Evolutionary conservation across 2,888 invertebrate species (phyloP).

Genomic region (Andrena camellia): DNA sequence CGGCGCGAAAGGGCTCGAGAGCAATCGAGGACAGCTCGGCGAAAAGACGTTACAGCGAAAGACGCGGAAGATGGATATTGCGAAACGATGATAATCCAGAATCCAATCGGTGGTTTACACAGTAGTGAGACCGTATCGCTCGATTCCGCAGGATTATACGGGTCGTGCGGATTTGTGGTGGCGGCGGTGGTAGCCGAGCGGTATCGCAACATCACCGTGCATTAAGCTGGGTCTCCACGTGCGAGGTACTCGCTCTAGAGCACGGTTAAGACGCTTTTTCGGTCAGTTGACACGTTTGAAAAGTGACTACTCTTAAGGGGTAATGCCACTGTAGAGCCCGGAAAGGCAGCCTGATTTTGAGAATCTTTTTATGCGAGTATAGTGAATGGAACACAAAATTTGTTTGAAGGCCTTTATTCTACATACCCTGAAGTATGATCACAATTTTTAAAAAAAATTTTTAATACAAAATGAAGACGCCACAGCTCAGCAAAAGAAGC

Average conservation of each 20-base stretch:
- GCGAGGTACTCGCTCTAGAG: not conserved
- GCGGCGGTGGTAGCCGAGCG: conserved; percentile 2
- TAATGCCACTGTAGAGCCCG: too few relatives aligned
- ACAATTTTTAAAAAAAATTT: too few relatives aligned
- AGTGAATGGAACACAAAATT: too few relatives aligned
- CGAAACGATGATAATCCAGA: conserved; percentile 53
- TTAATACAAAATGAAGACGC: too few relatives aligned
- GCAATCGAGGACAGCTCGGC: not conserved
- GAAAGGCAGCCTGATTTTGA: too few relatives aligned
- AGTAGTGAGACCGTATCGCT: conserved; percentile 40
- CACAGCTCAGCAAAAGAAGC: too few relatives aligned
- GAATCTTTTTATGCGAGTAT: too few relatives aligned
- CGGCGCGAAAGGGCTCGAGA: not conserved
- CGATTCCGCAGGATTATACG: conserved; percentile 61
- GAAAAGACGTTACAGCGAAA: conserved; percentile 22
- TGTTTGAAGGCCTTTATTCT: too few relatives aligned
- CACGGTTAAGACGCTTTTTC: not conserved
- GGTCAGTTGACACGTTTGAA: not conserved
- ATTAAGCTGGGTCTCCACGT: not conserved
- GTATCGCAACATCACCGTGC: conserved; percentile 30
- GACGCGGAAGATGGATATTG: conserved; percentile 17
- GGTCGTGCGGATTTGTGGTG: conserved; percentile 56
- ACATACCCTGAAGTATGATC: too few relatives aligned
- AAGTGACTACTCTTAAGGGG: not conserved
- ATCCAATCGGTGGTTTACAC: conserved; percentile 63